A percentile compares a stretch with the other conserved stretches of the same genome.
These are phyloP conservation scores for Beaufortia kweichowensis DNA, from an alignment of 2,113 vertebrate genomes.

Conservation along the genomic window DNA sequence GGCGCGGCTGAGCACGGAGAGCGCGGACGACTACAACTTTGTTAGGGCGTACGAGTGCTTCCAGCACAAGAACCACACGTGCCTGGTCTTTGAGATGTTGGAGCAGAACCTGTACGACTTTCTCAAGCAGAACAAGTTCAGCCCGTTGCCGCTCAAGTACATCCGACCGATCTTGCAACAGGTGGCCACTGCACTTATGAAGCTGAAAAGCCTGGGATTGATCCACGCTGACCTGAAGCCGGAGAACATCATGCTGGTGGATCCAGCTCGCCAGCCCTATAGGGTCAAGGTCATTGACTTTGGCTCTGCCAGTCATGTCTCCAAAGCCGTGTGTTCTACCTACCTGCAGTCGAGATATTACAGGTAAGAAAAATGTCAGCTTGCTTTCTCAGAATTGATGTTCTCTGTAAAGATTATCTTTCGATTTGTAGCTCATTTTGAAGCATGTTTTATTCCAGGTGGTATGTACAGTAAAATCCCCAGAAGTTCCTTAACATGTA, in stretches of 20 bases:
- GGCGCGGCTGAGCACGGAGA: constrained; percentile 95
- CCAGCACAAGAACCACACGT: constrained; percentile 99
- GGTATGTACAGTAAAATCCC: background rate
- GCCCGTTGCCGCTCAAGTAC: constrained; percentile 94
- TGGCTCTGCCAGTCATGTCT: constrained; percentile 97
- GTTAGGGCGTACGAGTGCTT: constrained; percentile 98
- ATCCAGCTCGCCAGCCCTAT: constrained; percentile 94
- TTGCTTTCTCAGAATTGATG: background rate
- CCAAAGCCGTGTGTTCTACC: constrained; percentile 98
- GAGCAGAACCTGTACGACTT: constrained; percentile 99
- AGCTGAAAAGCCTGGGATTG: constrained; percentile 94
- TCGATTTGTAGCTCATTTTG: constrained; percentile 33
- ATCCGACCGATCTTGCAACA: constrained; percentile 97
- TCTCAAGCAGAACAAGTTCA: constrained; percentile 99
- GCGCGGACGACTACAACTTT: constrained; percentile 97
- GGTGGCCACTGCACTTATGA: constrained; percentile 96
- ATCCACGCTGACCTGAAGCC: constrained; percentile 99
- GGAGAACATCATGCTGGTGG: constrained; percentile 99
- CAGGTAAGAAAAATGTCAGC: constrained; percentile 79
- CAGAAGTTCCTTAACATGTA: background rate
- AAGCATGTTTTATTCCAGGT: constrained; percentile 5
- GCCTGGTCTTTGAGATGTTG: constrained; percentile 99
- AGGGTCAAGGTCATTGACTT: constrained; percentile 99
- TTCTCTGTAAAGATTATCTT: background rate
- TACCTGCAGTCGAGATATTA: constrained; percentile 98